Evolutionary conservation across 2,888 invertebrate genomes (phyloP).

Genomic region (Nomada flava): DNA sequence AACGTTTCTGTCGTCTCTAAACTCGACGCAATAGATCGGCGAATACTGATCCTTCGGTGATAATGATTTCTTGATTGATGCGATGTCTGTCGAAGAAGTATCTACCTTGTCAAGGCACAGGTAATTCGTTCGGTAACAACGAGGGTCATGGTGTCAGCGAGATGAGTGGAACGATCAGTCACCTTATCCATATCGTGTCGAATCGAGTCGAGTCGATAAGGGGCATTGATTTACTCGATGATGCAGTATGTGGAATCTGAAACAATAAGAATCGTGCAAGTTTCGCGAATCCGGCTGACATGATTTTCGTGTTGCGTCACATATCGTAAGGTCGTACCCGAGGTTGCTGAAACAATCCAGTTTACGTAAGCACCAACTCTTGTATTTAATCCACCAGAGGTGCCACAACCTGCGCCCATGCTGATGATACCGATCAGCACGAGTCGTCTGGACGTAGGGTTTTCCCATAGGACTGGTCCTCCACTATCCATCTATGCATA

Average conservation of each 20-base stretch:
- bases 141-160: constrained; percentile 14
- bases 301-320: not conserved
- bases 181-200: constrained; percentile 9
- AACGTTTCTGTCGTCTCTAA: constrained; percentile 14
- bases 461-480: constrained; percentile 86
- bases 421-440: constrained; percentile 86
- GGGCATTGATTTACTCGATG: constrained; percentile 55
- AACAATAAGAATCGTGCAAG: constrained; percentile 26
- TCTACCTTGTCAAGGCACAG: not conserved
- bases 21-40: constrained; percentile 26
- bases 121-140: constrained; percentile 2
- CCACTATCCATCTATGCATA: constrained; percentile 83
- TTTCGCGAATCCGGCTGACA: not conserved
- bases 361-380: constrained; percentile 85
- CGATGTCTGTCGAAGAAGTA: not conserved
- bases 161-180: not conserved
- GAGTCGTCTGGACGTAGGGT: constrained; percentile 78
- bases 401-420: constrained; percentile 86
- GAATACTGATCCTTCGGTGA: not conserved
- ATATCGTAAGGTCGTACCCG: constrained; percentile 56
- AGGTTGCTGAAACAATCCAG: constrained; percentile 85
- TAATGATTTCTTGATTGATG: not conserved
- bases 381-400: constrained; percentile 86
- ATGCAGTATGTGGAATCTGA: constrained; percentile 68
- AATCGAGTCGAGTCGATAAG: constrained; percentile 9